Conservation (phyloP, 2,797 vertebrate genomes). For the Channallabes apus region DNA sequence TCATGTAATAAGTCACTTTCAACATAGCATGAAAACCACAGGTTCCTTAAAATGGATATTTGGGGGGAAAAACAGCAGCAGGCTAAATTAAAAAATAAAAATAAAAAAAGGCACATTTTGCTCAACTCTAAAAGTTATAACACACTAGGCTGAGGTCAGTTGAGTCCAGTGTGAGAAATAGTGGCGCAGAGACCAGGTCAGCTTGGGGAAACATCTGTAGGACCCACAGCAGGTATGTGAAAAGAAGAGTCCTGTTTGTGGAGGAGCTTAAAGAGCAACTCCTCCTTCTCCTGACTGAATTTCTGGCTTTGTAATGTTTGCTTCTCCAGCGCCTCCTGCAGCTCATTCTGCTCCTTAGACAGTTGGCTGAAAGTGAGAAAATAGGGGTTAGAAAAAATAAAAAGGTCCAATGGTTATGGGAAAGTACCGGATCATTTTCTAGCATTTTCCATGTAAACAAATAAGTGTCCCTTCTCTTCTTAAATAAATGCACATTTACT, state of each 20-base stretch:
- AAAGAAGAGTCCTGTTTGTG: constrained; percentile 71
- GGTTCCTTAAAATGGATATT: constrained; percentile 24
- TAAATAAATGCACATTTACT: not conserved
- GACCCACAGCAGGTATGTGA: constrained; percentile 63
- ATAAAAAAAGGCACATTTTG: constrained; percentile 3
- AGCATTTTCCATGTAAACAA: not conserved
- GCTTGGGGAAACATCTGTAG: constrained; percentile 62
- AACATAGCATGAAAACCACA: constrained; percentile 22
- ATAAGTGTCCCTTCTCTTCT: not conserved
- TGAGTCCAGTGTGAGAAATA: constrained; percentile 11
- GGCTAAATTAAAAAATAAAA: not conserved
- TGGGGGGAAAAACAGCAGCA: not conserved
- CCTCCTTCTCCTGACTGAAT: constrained; percentile 85
- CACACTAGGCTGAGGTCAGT: not conserved
- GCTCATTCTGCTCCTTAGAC: constrained; percentile 79
- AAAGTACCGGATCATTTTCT: not conserved
- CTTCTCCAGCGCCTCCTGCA: constrained; percentile 80
- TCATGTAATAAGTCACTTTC: constrained; percentile 12
- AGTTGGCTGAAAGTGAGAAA: constrained; percentile 74
- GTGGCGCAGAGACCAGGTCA: constrained; percentile 50
- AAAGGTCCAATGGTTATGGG: not conserved
- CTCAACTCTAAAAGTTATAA: constrained; percentile 13
- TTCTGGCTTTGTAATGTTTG: constrained; percentile 72
- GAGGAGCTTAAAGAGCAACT: constrained; percentile 84
- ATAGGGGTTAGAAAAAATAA: not conserved